Evolutionary conservation across 2,797 vertebrate genomes (phyloP).

Genomic region (Thaleichthys pacificus): DNA sequence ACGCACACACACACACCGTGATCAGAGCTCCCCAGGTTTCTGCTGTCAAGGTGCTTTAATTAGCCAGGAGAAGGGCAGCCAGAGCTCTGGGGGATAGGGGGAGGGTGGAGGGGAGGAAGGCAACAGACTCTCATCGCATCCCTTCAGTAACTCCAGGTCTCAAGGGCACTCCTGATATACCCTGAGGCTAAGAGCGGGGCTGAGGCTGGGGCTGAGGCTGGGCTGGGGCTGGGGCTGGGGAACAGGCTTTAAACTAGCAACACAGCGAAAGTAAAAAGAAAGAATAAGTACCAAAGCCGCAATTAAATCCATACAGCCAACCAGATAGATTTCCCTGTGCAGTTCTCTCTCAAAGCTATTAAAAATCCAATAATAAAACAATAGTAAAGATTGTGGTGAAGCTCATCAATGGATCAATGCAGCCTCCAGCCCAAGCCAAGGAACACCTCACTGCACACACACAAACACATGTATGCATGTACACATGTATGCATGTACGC

Average conservation of each 20-base stretch:
- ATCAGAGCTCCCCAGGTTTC: slow-evolving; percentile 9
- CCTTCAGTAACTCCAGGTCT: slow-evolving; percentile 29
- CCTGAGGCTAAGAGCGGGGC: no score
- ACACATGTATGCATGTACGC: slow-evolving; percentile 34
- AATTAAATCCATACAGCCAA: neutral
- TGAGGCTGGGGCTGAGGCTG: no score
- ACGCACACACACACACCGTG: neutral
- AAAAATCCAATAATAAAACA: neutral
- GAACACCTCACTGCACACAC: neutral
- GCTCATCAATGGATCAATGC: neutral
- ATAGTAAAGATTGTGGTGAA: neutral
- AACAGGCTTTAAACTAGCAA: neutral
- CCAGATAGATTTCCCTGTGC: neutral
- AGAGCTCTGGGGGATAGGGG: no score
- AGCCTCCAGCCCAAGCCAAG: neutral
- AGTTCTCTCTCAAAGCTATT: no score
- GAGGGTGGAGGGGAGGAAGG: slow-evolving; percentile 25
- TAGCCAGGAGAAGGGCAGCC: slow-evolving; percentile 30
- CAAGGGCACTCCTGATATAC: slow-evolving; percentile 22
- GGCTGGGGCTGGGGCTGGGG: no score
- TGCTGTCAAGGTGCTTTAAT: slow-evolving; percentile 39
- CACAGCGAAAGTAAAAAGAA: neutral
- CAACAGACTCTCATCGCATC: slow-evolving; percentile 10
- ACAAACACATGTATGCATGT: slow-evolving; percentile 15
- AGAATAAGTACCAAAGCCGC: no score